Base-by-base conservation (phyloP, 2,888 invertebrate species). In the Nineta flava region DNA sequence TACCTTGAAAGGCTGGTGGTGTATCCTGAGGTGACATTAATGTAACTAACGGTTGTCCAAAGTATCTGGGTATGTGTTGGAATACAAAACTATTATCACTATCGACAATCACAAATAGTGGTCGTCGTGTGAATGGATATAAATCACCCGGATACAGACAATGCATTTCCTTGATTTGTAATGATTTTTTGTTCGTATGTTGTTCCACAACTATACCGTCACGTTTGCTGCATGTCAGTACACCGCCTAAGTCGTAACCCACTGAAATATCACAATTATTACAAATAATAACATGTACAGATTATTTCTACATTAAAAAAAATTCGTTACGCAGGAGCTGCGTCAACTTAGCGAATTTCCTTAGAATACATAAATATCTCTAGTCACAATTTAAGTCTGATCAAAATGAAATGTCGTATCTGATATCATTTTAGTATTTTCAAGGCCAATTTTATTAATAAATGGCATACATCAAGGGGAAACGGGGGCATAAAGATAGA, bases 81-180 rank as follows among this genome's bases (percentile, higher is more conserved):
- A 91, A 92, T 56, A 88, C 86, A 66, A 83, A 85, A 61, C 92
- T 92, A 71, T 94, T 95, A 71, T 94, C 91, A 56, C 94, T 94
- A 67, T 96, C 96, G 57, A 96, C 83, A 55, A 96, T 86, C 52
- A 95, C 76, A 70, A 95, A 92, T 53, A 95, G 74, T 32, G 96
- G 95, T 61, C 88, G 83, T 58, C 96, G 77, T 15, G 92, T 91
- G 71, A 87, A 95, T 2, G 94, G 88, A 65, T 87, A 86, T 54
- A 96, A 70, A 68, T 96, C 96, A 53, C 92, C 94, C 31, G 95
- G 95, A 66, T 94, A 90, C 55, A 96, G 73, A 65, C 87, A 83
- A 64, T 83, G 82, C 44, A 75, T 76, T 62, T 85, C 84, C 64
- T 81, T 85, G 55, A 70, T 67, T 59, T 73, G 72, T 48, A 61